phyloP scores from a whole-genome alignment of 2,888 invertebrate genomes.

The Ophion ventricosus region DNA sequence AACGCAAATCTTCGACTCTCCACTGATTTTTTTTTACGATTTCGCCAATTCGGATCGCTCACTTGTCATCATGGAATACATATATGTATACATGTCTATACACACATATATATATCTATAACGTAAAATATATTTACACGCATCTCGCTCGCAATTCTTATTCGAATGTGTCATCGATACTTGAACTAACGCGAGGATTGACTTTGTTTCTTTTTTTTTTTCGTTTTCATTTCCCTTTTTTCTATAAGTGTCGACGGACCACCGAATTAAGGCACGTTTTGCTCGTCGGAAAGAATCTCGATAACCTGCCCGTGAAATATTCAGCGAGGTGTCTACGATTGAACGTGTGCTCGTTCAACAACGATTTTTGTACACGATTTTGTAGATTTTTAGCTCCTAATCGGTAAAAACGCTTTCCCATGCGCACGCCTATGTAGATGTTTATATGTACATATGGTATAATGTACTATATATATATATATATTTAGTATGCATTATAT shows the following conservation, averaged over 20 bases:
- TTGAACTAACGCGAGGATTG: conserved; percentile 5
- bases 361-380: not conserved
- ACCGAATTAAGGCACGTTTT: conserved; percentile 66
- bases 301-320: conserved; percentile 23
- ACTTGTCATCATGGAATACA: conserved; percentile 20
- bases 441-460: not conserved
- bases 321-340: conserved; percentile 3
- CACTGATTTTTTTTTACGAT: not conserved
- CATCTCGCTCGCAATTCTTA: conserved; percentile 38
- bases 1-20: not conserved
- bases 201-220: conserved; percentile 3
- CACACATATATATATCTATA: not conserved
- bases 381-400: not conserved
- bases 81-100: conserved; percentile 5
- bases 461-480: not conserved
- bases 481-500: not conserved
- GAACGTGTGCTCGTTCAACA: not conserved
- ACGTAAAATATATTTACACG: conserved; percentile 67
- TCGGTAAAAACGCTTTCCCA: not conserved
- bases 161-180: conserved; percentile 29
- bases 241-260: conserved; percentile 64
- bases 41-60: conserved; percentile 36
- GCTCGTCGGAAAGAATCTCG: conserved; percentile 27
- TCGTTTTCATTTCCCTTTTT: conserved; percentile 27
- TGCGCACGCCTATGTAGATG: not conserved